Evolutionary conservation across 2,113 vertebrate genomes (phyloP).

Genomic region (Callospermophilus lateralis): DNA sequence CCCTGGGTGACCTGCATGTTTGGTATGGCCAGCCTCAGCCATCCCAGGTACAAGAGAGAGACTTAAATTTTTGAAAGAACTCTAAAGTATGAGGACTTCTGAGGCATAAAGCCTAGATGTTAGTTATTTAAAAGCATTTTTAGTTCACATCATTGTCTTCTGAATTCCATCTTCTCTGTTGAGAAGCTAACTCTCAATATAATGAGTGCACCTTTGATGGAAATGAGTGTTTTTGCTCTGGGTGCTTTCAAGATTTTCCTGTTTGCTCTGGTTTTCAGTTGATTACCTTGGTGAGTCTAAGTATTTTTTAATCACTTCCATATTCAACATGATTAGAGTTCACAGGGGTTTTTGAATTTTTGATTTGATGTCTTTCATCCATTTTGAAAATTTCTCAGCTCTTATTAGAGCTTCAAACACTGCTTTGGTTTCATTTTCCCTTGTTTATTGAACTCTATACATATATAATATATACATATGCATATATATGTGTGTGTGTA

Average conservation of each 20-base stretch:
- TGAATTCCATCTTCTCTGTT: not conserved
- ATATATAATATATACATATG: no score
- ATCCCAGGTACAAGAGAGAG: not conserved
- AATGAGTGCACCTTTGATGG: not conserved
- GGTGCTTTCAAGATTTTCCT: not conserved
- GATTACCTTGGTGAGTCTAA: slow-evolving; percentile 25
- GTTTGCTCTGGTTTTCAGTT: slow-evolving; percentile 42
- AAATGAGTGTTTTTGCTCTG: not conserved
- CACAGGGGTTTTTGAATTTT: not conserved
- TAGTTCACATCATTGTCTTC: not conserved
- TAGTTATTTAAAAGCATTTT: not conserved
- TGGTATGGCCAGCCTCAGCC: fast-evolving
- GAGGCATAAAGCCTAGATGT: not conserved
- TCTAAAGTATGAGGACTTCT: not conserved
- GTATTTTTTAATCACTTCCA: slow-evolving; percentile 9
- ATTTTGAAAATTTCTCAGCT: not conserved
- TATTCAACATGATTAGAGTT: slow-evolving; percentile 47
- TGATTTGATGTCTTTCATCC: slow-evolving; percentile 38
- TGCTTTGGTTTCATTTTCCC: not conserved
- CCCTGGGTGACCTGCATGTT: not conserved
- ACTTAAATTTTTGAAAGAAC: not conserved
- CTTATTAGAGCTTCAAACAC: not conserved
- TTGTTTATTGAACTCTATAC: not conserved
- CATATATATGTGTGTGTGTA: no score
- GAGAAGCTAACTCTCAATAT: not conserved